Percentiles rank a stretch among this genome's conserved stretches.
Conservation (phyloP, 1,140 invertebrate species). For the Sweltsa coloradensis region DNA sequence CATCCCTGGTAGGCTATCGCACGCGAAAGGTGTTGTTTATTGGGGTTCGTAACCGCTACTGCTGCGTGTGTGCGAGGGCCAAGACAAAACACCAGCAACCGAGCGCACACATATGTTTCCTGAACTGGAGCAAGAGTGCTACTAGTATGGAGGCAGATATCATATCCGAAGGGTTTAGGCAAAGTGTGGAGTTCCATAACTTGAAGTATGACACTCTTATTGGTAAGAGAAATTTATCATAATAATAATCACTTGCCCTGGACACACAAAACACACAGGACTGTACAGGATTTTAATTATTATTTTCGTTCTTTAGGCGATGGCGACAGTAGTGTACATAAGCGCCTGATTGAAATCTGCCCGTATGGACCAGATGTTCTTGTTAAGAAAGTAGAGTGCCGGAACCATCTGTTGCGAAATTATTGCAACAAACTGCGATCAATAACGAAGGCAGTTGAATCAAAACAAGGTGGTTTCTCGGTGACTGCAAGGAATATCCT, state of each 20-base stretch:
- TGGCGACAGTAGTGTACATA: slow-evolving; percentile 12
- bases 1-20: neutral
- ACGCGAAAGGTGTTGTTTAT: neutral
- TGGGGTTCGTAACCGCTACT: neutral
- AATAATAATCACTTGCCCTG: too few relatives aligned
- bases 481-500: too few relatives aligned
- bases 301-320: slow-evolving; percentile 6
- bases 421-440: slow-evolving; percentile 19
- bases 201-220: neutral
- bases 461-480: neutral
- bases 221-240: too few relatives aligned
- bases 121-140: slow-evolving; percentile 6
- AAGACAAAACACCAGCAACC: slow-evolving; percentile 1
- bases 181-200: slow-evolving; percentile 6
- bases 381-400: slow-evolving; percentile 24
- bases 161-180: neutral
- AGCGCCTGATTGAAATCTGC: slow-evolving; percentile 3
- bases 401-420: slow-evolving; percentile 24
- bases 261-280: too few relatives aligned
- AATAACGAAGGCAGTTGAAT: slow-evolving; percentile 6
- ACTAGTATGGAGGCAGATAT: slow-evolving; percentile 4
- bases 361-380: slow-evolving; percentile 13
- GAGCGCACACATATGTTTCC: neutral
- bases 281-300: too few relatives aligned
- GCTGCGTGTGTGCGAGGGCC: slow-evolving; percentile 1